phyloP scores from a whole-genome alignment of 2,797 vertebrate genomes.

The Sarcoramphus papa region DNA sequence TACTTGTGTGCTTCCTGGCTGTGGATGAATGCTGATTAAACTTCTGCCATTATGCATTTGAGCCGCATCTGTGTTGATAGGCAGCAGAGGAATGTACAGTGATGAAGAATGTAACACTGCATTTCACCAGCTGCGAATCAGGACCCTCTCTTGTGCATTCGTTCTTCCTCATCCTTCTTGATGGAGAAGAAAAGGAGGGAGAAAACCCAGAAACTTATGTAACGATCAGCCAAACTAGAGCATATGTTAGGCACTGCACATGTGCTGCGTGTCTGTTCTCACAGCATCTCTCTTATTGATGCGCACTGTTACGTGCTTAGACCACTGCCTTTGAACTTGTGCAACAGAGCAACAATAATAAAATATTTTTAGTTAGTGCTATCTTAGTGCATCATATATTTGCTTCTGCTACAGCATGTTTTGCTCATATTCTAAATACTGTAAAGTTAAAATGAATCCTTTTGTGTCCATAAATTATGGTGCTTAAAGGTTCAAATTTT shows the following conservation, averaged over 20 bases:
- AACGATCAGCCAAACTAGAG: background rate
- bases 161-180: background rate
- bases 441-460: conserved; percentile 47
- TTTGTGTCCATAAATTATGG: conserved; percentile 37
- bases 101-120: background rate
- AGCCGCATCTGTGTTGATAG: background rate
- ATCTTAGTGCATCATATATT: conserved; percentile 3
- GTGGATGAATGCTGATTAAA: background rate
- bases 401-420: conserved; percentile 3
- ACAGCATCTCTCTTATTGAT: background rate
- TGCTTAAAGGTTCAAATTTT: conserved; percentile 16
- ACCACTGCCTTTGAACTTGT: background rate
- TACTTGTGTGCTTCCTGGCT: background rate
- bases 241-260: background rate
- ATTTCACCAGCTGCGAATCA: background rate
- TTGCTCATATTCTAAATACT: conserved; percentile 25
- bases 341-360: background rate
- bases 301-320: background rate
- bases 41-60: background rate
- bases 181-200: background rate
- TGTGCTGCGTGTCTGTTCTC: background rate
- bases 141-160: background rate
- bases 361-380: background rate
- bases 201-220: background rate
- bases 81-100: background rate